phyloP scores from a whole-genome alignment of 92 coral and sea anemone genomes.

The Porites rus region DNA sequence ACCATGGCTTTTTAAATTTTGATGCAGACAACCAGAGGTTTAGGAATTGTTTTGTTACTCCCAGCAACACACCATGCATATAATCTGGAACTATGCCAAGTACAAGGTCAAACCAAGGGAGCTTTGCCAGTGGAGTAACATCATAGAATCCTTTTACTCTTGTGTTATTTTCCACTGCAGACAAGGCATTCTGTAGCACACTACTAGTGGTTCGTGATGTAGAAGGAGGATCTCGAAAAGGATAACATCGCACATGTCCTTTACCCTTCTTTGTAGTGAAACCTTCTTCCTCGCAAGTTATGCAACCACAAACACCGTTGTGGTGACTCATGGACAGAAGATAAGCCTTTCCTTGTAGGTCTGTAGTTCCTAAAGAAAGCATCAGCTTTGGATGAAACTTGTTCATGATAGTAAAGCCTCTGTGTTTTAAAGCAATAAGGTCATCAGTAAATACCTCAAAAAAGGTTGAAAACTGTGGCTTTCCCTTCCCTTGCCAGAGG shows the following conservation, averaged over 20 bases:
- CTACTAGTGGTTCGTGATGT: constrained; percentile 39
- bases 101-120: constrained; percentile 53
- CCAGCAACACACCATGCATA: constrained; percentile 67
- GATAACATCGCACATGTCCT: constrained; percentile 61
- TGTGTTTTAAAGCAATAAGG: constrained; percentile 20
- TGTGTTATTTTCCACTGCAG: constrained; percentile 25
- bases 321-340: constrained; percentile 61
- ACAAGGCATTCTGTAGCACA: constrained; percentile 22
- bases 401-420: constrained; percentile 17
- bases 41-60: constrained; percentile 56
- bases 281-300: constrained; percentile 62
- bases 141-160: constrained; percentile 56
- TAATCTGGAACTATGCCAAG: constrained; percentile 67
- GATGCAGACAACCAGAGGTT: constrained; percentile 60
- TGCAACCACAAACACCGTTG: constrained; percentile 63
- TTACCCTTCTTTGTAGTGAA: constrained; percentile 53
- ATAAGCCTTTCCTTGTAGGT: constrained; percentile 63
- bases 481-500: constrained; percentile 63
- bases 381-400: constrained; percentile 37
- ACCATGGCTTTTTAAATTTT: constrained; percentile 50
- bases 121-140: constrained; percentile 52
- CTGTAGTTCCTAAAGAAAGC: constrained; percentile 50
- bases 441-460: constrained; percentile 47
- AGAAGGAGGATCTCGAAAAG: constrained; percentile 38
- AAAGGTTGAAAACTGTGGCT: constrained; percentile 49